phyloP scores from a whole-genome alignment of 2,113 vertebrate species.

The Cricetomys ansorgei region DNA sequence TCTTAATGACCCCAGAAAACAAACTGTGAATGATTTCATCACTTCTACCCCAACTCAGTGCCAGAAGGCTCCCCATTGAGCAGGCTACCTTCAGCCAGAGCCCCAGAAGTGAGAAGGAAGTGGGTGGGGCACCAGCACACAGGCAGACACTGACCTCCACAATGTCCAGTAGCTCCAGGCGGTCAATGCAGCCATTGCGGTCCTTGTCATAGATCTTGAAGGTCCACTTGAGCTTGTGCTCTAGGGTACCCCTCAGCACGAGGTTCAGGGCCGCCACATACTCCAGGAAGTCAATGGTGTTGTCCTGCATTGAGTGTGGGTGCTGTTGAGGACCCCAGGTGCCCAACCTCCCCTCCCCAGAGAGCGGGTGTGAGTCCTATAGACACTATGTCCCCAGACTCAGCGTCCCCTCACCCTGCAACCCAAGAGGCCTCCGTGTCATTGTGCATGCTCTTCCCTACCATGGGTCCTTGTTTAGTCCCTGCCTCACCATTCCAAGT shows the following conservation, averaged over 20 bases:
- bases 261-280: constrained; percentile 97
- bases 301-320: constrained; percentile 87
- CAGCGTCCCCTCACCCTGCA: neutral
- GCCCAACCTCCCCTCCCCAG: too few species aligned
- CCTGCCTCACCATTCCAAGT: neutral
- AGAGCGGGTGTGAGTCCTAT: rapidly evolving
- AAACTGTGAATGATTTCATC: neutral
- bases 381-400: neutral
- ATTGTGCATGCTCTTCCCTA: neutral
- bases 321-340: neutral
- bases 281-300: constrained; percentile 98
- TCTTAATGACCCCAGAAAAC: neutral
- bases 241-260: constrained; percentile 94
- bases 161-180: constrained; percentile 95
- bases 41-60: neutral
- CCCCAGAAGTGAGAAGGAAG: neutral
- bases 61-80: neutral
- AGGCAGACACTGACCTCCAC: constrained; percentile 90
- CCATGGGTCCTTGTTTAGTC: neutral
- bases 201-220: constrained; percentile 99
- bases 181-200: constrained; percentile 96
- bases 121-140: rapidly evolving
- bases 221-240: constrained; percentile 97
- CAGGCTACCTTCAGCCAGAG: neutral
- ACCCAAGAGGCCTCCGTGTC: neutral